Base-by-base conservation (phyloP, 2,113 vertebrate species). In the Sinocyclocheilus rhinocerous region DNA sequence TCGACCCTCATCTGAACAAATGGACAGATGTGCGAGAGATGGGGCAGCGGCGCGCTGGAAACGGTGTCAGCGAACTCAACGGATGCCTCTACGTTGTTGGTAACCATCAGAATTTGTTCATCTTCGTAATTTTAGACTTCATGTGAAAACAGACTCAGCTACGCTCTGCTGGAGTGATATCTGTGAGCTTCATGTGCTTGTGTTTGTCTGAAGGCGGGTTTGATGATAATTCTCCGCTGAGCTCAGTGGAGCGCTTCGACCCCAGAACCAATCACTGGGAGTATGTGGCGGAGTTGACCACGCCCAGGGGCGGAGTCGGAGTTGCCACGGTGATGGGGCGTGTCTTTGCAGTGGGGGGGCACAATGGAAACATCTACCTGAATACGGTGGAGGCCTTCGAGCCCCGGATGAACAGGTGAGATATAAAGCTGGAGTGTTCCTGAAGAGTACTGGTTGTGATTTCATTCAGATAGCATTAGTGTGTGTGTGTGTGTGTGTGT, bases 351-450 rank as follows among this genome's bases (percentile, higher is more conserved):
- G 98, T 99, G 1, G 98, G 98, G 4, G 98, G 98, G 3, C 98
- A 99, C 89, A 99, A 99, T 6, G 98, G 98, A 57, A 99, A 98
- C 3, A 95, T 97, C 1, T 99, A 99, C 93, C 94, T 99, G 86
- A 99, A 99, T 87, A 99, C 98, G 0, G 98, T 99, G 89, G 98
- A 99, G 93, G 97, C 98, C 0, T 99, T 97, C 81, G 98, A 99
- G 90, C 97, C 98, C 0, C 90, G 96, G 36, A 94, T 94, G 92
- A 99, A 99, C 86, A 97, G 97, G 98, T 99, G 91, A 95, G 87
- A 10, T 10, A 16, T 36, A 0, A 36, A 55, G 9, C 1, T 24
- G 42, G 22, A 76, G 90, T 0, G 1, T 26, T 24, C 20, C 26
- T 36, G 18, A 5, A 22, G 5, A 52, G 13, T 1, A n/a, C 4